Conservation (phyloP, 1,140 invertebrate species). For the Drosophila rhopaloa region DNA sequence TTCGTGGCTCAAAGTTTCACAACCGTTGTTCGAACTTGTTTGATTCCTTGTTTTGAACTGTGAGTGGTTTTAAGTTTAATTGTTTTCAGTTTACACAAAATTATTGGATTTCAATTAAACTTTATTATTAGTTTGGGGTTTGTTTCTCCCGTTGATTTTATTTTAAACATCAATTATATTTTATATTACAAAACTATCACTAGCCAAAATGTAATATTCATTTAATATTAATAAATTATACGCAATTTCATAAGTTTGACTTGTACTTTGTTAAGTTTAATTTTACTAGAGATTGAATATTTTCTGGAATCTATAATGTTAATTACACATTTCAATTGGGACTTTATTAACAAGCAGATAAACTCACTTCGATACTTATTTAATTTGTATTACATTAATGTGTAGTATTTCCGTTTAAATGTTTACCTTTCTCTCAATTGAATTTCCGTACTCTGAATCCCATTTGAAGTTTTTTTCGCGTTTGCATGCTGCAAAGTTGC, state of each 20-base stretch:
- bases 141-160: neutral
- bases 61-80: neutral
- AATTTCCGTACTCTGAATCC: constrained; percentile 6
- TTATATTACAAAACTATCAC: too few species aligned
- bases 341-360: too few species aligned
- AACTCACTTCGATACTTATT: too few species aligned
- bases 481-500: constrained; percentile 44
- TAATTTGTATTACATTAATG: too few species aligned
- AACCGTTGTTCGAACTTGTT: neutral
- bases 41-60: constrained; percentile 4
- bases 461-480: neutral
- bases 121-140: neutral
- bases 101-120: neutral
- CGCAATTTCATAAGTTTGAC: too few species aligned
- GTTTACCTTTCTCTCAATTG: neutral
- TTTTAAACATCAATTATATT: too few species aligned
- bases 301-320: too few species aligned
- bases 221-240: too few species aligned
- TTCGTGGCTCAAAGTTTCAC: neutral
- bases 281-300: too few species aligned
- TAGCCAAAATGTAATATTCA: too few species aligned
- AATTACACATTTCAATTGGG: too few species aligned
- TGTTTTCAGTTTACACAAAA: neutral
- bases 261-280: too few species aligned
- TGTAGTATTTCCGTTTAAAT: neutral